These are phyloP conservation scores for Heloderma charlesbogerti DNA, from an alignment of 2,113 vertebrate genomes.

Conservation along the genomic window DNA sequence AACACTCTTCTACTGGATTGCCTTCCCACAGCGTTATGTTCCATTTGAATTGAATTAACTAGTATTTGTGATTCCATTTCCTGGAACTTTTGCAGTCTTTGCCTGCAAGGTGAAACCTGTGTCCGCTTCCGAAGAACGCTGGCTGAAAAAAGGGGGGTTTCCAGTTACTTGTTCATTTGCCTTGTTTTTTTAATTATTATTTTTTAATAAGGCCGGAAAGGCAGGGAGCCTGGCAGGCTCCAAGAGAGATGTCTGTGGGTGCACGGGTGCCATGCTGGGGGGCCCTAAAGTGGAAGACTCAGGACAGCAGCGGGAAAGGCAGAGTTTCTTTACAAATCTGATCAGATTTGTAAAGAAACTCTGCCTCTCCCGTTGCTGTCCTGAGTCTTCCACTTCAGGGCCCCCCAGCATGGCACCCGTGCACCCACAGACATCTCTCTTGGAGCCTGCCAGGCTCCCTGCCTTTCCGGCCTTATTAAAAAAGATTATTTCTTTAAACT, in stretches of 20 bases:
- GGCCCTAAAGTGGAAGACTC: not conserved
- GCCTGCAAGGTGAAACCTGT: conserved; percentile 1
- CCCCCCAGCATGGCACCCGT: no score
- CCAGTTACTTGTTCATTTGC: not conserved
- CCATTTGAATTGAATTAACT: conserved; percentile 21
- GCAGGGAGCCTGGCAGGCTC: no score
- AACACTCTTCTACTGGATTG: conserved; percentile 20
- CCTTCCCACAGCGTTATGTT: conserved; percentile 3
- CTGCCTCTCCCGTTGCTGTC: not conserved
- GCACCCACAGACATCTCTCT: no score
- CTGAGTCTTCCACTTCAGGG: not conserved
- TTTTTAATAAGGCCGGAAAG: no score
- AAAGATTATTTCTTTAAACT: no score
- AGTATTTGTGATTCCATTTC: conserved; percentile 24
- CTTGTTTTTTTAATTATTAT: not conserved
- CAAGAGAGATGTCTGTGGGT: no score
- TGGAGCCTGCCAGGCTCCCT: no score
- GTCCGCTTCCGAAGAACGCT: not conserved
- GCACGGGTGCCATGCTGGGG: no score
- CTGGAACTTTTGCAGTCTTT: not conserved
- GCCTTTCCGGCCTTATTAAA: no score
- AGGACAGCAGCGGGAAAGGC: not conserved
- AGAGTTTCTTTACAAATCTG: not conserved
- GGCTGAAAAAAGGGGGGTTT: not conserved
- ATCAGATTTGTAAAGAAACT: not conserved